These are phyloP conservation scores for Oceanites oceanicus DNA, from an alignment of 2,113 vertebrate species.

Conservation along the genomic window DNA sequence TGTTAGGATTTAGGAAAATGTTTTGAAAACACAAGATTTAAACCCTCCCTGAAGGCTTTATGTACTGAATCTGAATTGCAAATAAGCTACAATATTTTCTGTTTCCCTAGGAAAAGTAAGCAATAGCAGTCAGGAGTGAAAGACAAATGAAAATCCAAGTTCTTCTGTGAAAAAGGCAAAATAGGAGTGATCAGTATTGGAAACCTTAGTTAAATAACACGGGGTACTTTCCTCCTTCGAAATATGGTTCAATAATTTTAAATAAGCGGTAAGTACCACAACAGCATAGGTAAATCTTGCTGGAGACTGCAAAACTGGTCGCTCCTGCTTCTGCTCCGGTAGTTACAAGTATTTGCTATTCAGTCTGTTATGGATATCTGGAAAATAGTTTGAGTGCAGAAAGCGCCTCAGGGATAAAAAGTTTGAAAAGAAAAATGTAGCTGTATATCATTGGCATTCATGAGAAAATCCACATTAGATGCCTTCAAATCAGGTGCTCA, in stretches of 20 bases:
- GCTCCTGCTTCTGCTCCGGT: conserved; percentile 40
- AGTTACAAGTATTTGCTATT: conserved; percentile 64
- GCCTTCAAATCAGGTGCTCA: conserved; percentile 63
- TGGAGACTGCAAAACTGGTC: background rate
- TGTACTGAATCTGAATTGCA: conserved; percentile 4
- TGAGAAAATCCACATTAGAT: conserved; percentile 70
- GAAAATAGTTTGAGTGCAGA: conserved; percentile 58
- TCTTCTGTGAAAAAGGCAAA: background rate
- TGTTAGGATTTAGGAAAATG: background rate
- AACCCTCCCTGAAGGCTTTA: background rate
- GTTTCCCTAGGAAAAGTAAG: background rate
- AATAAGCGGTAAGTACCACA: conserved; percentile 20
- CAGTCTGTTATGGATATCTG: conserved; percentile 56
- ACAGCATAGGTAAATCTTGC: conserved; percentile 36
- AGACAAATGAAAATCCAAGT: background rate
- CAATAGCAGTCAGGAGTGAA: conserved; percentile 1
- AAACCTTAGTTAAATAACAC: background rate
- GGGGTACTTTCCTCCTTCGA: background rate
- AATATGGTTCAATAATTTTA: conserved; percentile 35
- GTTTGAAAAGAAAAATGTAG: conserved; percentile 65
- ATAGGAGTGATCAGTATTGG: background rate
- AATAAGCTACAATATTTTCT: background rate
- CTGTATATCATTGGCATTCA: conserved; percentile 73
- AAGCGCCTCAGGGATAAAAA: conserved; percentile 63
- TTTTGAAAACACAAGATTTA: conserved; percentile 32